These are phyloP conservation scores for Gorsachius magnificus DNA, from an alignment of 2,797 vertebrate genomes.

Conservation along the genomic window DNA sequence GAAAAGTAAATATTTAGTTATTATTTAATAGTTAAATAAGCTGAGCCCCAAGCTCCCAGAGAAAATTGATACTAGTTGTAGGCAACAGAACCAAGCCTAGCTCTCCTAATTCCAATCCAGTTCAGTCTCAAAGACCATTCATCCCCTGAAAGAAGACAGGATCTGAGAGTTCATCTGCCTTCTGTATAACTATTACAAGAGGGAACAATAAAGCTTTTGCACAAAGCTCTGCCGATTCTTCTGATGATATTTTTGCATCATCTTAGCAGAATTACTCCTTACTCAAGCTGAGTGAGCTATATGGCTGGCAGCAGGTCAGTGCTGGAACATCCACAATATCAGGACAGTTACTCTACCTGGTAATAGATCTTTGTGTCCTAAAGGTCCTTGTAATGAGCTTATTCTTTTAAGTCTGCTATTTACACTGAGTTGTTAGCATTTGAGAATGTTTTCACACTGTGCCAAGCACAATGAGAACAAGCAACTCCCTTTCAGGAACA, in stretches of 20 bases:
- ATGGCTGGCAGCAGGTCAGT: background rate
- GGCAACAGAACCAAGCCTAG: background rate
- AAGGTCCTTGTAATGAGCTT: background rate
- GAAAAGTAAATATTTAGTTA: background rate
- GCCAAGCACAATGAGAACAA: background rate
- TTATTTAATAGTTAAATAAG: background rate
- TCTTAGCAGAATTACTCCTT: background rate
- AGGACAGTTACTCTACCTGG: background rate
- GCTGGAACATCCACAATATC: background rate
- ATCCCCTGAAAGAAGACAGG: background rate
- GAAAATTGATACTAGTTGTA: background rate
- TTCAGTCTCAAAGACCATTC: background rate
- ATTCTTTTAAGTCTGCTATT: background rate
- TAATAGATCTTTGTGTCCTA: background rate
- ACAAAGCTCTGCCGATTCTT: background rate
- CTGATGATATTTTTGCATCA: background rate
- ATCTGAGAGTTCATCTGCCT: background rate
- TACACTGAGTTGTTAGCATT: background rate
- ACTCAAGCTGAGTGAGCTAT: background rate
- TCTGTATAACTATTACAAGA: background rate
- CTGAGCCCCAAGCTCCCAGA: background rate
- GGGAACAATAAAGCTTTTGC: background rate
- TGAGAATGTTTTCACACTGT: background rate
- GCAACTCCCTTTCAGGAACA: background rate
- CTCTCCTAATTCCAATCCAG: background rate